Conservation (phyloP, 2,113 vertebrate genomes). For the Coptodon bakossiorum region DNA sequence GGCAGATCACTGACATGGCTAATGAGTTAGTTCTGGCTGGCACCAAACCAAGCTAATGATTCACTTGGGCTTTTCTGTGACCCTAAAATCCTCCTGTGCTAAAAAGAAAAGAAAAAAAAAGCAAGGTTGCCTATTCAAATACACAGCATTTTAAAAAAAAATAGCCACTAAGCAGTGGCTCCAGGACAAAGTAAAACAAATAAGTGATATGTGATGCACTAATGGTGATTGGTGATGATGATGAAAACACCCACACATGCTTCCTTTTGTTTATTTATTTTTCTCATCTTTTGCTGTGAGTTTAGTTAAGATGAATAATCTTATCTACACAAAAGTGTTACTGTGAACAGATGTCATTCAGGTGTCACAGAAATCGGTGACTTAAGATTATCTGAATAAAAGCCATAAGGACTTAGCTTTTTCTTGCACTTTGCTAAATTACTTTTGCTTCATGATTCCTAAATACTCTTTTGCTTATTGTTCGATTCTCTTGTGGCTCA, state of each 20-base stretch:
- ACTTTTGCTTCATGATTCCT: background rate
- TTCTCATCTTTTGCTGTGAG: background rate
- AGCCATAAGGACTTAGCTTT: background rate
- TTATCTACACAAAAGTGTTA: background rate
- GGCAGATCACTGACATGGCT: constrained; percentile 42
- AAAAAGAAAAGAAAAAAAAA: background rate
- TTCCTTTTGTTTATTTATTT: background rate
- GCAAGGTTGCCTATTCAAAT: background rate
- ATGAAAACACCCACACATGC: background rate
- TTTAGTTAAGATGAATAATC: background rate
- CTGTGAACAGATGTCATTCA: background rate
- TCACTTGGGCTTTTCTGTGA: constrained; percentile 29
- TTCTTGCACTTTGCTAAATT: background rate
- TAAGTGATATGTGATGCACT: background rate
- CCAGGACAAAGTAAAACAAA: constrained; percentile 11
- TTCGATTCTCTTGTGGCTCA: background rate
- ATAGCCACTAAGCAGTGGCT: constrained; percentile 12
- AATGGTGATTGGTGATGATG: constrained; percentile 44
- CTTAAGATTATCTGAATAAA: background rate
- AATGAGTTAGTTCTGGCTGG: constrained; percentile 43
- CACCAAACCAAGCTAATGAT: constrained; percentile 51
- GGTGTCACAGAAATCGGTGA: background rate
- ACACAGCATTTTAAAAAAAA: background rate
- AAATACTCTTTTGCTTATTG: background rate
- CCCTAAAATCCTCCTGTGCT: background rate